These are phyloP conservation scores for Formica exsecta DNA, from an alignment of 1,140 invertebrate genomes.

Conservation along the genomic window DNA sequence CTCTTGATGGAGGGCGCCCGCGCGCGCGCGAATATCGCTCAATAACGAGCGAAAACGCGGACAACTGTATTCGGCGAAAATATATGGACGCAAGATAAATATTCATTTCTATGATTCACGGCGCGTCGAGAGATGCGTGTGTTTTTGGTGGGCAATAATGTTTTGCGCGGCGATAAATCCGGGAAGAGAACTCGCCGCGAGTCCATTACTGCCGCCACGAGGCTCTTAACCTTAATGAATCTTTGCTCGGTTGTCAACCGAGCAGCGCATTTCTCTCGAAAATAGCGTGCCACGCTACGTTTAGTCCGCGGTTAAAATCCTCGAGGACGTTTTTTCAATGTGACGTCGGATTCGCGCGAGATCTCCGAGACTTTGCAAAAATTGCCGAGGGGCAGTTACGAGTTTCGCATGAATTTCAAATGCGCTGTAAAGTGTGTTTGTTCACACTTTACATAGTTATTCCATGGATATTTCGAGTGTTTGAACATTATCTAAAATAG, in stretches of 20 bases:
- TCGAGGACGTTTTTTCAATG: slow-evolving; percentile 1
- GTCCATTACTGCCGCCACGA: slow-evolving; percentile 38
- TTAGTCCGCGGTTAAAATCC: not conserved
- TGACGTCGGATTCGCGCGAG: not conserved
- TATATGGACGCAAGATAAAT: slow-evolving; percentile 19
- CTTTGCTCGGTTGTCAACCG: slow-evolving; percentile 72
- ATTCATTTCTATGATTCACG: slow-evolving; percentile 35
- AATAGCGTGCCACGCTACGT: slow-evolving; percentile 38
- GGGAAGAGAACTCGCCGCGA: slow-evolving; percentile 43
- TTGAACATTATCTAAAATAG: not conserved
- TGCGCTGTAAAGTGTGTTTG: not conserved
- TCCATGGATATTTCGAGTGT: not conserved
- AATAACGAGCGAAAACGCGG: not conserved
- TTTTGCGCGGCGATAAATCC: slow-evolving; percentile 64
- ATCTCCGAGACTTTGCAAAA: not conserved
- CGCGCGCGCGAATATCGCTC: not conserved
- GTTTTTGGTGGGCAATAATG: slow-evolving; percentile 14
- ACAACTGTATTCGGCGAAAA: not conserved
- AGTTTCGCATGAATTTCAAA: slow-evolving; percentile 21
- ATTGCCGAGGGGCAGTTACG: not conserved
- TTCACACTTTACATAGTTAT: not conserved
- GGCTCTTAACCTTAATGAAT: slow-evolving; percentile 77
- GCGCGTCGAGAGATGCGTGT: slow-evolving; percentile 9
- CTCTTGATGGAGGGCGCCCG: not conserved
- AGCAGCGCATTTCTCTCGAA: slow-evolving; percentile 60